Conservation (phyloP, 1,140 invertebrate species). For the Ceratosolen solmsi region DNA sequence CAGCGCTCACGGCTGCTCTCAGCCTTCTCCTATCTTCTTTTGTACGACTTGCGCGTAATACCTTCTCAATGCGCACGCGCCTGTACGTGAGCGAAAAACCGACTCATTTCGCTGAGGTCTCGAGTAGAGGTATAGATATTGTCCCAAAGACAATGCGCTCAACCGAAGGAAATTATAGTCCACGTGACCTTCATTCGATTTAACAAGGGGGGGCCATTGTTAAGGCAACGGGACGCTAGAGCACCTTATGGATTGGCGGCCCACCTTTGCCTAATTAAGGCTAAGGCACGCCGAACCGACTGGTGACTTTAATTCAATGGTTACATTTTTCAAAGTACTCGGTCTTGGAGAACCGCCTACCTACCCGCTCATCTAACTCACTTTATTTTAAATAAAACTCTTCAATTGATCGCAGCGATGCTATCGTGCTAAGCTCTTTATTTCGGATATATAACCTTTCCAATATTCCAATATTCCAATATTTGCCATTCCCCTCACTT, state of each 20-base stretch:
- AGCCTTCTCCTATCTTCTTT: background rate
- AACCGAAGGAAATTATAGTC: background rate
- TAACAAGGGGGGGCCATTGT: slow-evolving; percentile 40
- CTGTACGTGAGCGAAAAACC: slow-evolving; percentile 20
- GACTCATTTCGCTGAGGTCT: background rate
- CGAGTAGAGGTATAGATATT: slow-evolving; percentile 1
- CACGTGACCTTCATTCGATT: slow-evolving; percentile 43
- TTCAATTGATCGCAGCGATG: background rate
- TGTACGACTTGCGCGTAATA: background rate
- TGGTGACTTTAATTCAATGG: too few relatives aligned
- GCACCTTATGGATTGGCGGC: background rate
- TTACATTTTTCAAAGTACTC: too few relatives aligned
- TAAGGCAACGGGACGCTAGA: background rate
- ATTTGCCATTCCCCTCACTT: background rate
- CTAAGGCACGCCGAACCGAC: background rate
- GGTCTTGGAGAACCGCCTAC: background rate
- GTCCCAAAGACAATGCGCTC: slow-evolving; percentile 38
- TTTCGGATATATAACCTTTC: background rate
- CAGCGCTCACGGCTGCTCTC: background rate
- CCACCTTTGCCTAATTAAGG: slow-evolving; percentile 40
- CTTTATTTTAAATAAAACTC: background rate
- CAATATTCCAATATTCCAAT: background rate
- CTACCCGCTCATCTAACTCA: background rate
- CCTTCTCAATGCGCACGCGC: background rate
- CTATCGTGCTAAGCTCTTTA: background rate